These are phyloP conservation scores for Liolophura sinensis DNA, from an alignment of 1,140 invertebrate species.

Conservation along the genomic window DNA sequence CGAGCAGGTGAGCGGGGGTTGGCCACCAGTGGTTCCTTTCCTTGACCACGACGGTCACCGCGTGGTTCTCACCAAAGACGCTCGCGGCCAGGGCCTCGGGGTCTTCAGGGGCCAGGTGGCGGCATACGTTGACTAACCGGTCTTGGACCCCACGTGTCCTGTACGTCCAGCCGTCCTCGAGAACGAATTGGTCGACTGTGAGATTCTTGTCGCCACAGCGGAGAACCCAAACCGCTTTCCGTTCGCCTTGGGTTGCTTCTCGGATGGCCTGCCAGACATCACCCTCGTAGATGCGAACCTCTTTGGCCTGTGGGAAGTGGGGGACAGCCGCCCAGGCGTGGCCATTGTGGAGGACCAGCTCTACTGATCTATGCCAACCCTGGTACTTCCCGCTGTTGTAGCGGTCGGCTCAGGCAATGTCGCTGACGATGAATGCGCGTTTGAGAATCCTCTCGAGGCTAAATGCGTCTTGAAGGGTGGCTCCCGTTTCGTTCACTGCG, in stretches of 20 bases:
- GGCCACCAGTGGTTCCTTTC: no score
- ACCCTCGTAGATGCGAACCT: no score
- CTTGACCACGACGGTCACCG: no score
- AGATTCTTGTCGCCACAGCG: conserved; percentile 4
- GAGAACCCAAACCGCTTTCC: conserved; percentile 8
- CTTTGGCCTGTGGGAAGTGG: no score
- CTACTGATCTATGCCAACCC: no score
- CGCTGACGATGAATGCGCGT: conserved; percentile 6
- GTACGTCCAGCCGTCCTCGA: conserved; percentile 18
- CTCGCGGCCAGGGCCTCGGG: background rate
- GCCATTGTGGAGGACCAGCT: no score
- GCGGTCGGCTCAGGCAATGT: conserved; percentile 10
- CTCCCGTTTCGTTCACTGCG: conserved; percentile 3
- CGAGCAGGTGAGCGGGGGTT: no score
- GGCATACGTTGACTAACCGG: background rate
- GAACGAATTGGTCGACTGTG: conserved; percentile 15
- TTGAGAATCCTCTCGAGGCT: background rate
- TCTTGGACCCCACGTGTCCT: conserved; percentile 12
- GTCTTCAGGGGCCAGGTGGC: no score
- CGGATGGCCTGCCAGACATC: conserved; percentile 6
- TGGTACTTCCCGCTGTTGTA: no score
- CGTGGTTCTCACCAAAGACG: conserved; percentile 12
- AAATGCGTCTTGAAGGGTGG: conserved; percentile 2
- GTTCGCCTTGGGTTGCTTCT: conserved; percentile 6
- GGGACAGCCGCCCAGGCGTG: no score